Conservation (phyloP, 2,888 invertebrate species). For the Clunio marinus region DNA sequence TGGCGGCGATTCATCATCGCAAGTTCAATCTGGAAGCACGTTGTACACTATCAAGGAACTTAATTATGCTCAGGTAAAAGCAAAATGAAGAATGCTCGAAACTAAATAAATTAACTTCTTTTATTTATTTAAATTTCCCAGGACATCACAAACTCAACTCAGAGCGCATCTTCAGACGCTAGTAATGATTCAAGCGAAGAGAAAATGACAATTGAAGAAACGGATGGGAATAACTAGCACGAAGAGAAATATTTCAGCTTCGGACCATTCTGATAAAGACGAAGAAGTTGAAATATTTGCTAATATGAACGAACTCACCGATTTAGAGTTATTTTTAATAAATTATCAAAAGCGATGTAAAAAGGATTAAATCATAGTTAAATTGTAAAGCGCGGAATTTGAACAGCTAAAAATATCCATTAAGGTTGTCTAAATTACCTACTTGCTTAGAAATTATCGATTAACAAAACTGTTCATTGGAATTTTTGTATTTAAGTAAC, state of each 20-base stretch:
- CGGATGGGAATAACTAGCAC: constrained; percentile 29
- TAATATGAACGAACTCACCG: too few relatives aligned
- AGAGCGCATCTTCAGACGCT: constrained; percentile 34
- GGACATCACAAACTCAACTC: constrained; percentile 35
- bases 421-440: too few relatives aligned
- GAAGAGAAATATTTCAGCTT: constrained; percentile 37
- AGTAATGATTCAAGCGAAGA: constrained; percentile 38
- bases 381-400: too few relatives aligned
- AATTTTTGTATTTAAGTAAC: too few relatives aligned
- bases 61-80: constrained; percentile 28
- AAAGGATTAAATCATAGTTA: too few relatives aligned
- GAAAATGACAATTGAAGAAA: constrained; percentile 37
- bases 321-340: too few relatives aligned
- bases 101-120: too few relatives aligned
- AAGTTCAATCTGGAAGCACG: constrained; percentile 23
- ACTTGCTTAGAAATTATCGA: too few relatives aligned
- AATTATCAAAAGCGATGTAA: too few relatives aligned
- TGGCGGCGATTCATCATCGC: background rate
- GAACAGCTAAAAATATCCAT: too few relatives aligned
- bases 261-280: constrained; percentile 24
- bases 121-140: background rate
- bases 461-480: too few relatives aligned
- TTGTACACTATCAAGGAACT: constrained; percentile 33
- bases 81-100: background rate
- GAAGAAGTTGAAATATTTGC: constrained; percentile 26